These are phyloP conservation scores for Sebastes paucispinis DNA, from an alignment of 2,797 vertebrate genomes.

Conservation along the genomic window DNA sequence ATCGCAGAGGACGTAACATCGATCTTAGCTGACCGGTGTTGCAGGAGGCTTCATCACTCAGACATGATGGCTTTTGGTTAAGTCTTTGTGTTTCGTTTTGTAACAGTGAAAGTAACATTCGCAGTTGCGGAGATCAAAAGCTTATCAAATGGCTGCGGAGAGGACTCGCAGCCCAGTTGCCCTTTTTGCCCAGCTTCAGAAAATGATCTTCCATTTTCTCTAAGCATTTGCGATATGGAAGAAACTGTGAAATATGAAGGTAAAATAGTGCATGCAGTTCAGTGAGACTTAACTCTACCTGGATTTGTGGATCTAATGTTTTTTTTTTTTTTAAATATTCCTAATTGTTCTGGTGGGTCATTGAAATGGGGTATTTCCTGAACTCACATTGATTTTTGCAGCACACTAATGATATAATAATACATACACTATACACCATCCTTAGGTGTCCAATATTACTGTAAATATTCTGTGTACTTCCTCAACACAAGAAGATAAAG, in stretches of 20 bases:
- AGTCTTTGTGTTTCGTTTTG: slow-evolving; percentile 59
- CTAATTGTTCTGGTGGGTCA: neutral
- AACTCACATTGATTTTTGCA: neutral
- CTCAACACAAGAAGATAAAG: neutral
- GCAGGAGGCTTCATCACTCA: slow-evolving; percentile 67
- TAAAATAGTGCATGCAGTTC: neutral
- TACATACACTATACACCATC: neutral
- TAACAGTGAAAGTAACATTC: slow-evolving; percentile 56
- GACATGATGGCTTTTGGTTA: slow-evolving; percentile 43
- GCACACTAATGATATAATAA: neutral
- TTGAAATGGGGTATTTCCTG: neutral
- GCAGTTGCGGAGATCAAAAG: slow-evolving; percentile 50
- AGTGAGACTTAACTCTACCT: neutral
- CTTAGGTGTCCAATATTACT: neutral
- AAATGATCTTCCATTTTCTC: slow-evolving; percentile 34
- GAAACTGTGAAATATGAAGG: slow-evolving; percentile 14
- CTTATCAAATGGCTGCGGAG: slow-evolving; percentile 47
- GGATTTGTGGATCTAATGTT: neutral
- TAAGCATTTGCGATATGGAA: slow-evolving; percentile 18
- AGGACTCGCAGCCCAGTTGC: slow-evolving; percentile 37
- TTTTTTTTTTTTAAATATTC: neutral
- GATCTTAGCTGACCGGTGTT: slow-evolving; percentile 52
- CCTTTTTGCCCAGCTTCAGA: slow-evolving; percentile 35
- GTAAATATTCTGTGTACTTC: neutral
- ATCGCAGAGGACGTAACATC: slow-evolving; percentile 35